Evolutionary conservation across 2,113 vertebrate species (phyloP).

Genomic region (Ictalurus furcatus): DNA sequence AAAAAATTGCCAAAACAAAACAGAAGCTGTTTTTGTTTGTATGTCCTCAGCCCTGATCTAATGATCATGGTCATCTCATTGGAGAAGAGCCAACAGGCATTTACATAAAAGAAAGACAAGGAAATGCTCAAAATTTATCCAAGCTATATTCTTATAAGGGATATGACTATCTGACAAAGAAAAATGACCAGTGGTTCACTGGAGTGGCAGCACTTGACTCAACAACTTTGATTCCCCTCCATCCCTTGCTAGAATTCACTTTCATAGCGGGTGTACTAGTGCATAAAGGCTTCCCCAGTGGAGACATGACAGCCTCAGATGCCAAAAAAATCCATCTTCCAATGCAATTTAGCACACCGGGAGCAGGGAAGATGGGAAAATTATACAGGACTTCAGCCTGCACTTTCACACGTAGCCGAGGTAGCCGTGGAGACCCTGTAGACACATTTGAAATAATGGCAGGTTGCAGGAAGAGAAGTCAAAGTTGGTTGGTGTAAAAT

Average conservation of each 20-base stretch:
- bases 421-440: constrained; percentile 65
- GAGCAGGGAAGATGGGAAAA: constrained; percentile 72
- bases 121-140: constrained; percentile 50
- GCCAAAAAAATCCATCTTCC: constrained; percentile 73
- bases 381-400: constrained; percentile 71
- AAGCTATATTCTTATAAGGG: constrained; percentile 67
- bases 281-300: constrained; percentile 70
- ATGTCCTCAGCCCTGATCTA: constrained; percentile 31
- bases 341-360: constrained; percentile 73
- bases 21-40: constrained; percentile 22
- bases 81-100: constrained; percentile 49
- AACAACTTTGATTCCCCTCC: constrained; percentile 66
- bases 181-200: constrained; percentile 67
- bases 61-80: constrained; percentile 39
- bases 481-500: constrained; percentile 73
- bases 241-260: constrained; percentile 71
- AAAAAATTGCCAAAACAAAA: background rate
- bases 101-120: constrained; percentile 42
- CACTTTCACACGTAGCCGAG: constrained; percentile 74
- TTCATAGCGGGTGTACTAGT: constrained; percentile 71
- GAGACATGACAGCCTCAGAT: constrained; percentile 70
- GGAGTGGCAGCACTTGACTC: constrained; percentile 73
- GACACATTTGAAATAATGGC: constrained; percentile 72
- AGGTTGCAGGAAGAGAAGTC: constrained; percentile 75
- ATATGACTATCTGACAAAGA: constrained; percentile 66